Evolutionary conservation across 2,113 vertebrate species (phyloP).

Genomic region (Elephas maximus): DNA sequence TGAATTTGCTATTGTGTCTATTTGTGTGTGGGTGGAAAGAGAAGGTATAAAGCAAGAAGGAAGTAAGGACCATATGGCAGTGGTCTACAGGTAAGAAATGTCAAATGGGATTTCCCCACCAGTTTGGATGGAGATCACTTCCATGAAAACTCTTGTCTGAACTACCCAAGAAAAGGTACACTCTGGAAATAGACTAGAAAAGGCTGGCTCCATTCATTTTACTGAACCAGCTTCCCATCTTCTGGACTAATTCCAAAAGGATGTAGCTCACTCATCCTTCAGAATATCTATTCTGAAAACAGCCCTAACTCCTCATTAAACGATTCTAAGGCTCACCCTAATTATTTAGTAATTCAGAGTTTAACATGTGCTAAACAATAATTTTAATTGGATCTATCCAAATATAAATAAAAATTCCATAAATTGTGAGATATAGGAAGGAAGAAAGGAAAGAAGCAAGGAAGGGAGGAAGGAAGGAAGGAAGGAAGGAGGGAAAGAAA

Average conservation of each 20-base stretch:
- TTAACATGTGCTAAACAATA: neutral
- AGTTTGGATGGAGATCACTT: no score
- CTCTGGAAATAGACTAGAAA: neutral
- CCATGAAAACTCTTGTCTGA: neutral
- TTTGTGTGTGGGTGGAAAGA: neutral
- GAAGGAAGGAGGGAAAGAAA: neutral
- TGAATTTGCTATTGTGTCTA: neutral
- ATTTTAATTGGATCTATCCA: constrained; percentile 3
- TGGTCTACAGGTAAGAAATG: neutral
- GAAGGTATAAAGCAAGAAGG: neutral
- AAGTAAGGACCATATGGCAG: neutral
- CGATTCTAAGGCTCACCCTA: neutral
- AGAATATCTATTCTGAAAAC: neutral
- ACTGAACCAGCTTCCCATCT: neutral
- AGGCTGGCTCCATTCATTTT: neutral
- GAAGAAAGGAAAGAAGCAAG: no score
- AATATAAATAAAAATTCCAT: neutral
- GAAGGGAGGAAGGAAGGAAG: no score
- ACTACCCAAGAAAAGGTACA: neutral
- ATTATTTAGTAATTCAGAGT: neutral
- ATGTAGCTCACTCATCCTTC: neutral
- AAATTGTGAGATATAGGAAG: neutral
- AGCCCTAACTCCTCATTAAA: neutral
- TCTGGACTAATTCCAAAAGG: neutral
- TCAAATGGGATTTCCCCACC: neutral